Percentiles rank a stretch among this genome's conserved stretches.
Conservation (phyloP, 2,113 vertebrate species). For the Empidonax traillii region DNA sequence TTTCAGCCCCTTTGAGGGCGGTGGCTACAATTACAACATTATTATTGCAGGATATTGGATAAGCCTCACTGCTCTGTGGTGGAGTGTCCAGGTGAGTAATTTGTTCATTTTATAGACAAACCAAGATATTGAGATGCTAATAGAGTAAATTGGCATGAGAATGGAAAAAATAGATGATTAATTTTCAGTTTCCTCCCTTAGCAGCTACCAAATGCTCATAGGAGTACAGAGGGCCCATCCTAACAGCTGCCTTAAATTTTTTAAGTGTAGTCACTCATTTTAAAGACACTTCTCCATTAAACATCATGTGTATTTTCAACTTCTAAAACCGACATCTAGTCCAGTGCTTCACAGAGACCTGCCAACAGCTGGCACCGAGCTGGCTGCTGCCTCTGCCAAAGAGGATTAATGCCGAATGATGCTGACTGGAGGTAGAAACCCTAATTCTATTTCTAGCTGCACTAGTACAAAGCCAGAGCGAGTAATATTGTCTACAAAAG, state of each 20-base stretch:
- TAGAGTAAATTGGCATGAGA: background rate
- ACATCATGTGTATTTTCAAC: background rate
- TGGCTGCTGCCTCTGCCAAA: conserved; percentile 14
- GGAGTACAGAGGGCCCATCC: background rate
- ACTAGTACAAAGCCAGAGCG: background rate
- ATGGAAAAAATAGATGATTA: background rate
- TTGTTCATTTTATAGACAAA: background rate
- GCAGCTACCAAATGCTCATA: background rate
- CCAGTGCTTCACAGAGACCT: background rate
- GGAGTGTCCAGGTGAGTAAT: background rate
- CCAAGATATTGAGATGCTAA: background rate
- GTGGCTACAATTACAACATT: background rate
- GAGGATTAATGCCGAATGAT: background rate
- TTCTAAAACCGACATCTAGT: background rate
- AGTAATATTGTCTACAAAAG: background rate
- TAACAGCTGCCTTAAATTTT: background rate
- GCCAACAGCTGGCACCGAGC: background rate
- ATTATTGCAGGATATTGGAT: background rate
- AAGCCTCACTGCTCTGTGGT: background rate
- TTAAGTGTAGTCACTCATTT: background rate
- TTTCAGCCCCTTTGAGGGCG: background rate
- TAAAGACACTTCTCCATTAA: background rate
- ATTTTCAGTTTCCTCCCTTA: background rate
- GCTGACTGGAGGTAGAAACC: background rate
- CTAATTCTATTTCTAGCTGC: background rate